Conservation (phyloP, 2,888 invertebrate species). For the Camponotus fellah region DNA sequence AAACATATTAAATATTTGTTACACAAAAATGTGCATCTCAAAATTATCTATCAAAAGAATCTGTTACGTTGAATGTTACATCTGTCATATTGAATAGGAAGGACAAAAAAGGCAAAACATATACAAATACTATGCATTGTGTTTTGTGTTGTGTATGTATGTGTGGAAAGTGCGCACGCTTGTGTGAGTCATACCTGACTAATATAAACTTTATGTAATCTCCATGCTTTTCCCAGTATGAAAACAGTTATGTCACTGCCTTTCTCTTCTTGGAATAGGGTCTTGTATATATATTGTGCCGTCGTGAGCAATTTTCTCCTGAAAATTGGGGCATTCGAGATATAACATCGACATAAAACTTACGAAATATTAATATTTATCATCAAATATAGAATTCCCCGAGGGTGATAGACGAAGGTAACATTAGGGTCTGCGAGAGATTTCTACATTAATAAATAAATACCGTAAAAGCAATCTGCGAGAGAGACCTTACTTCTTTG, state of each 20-base stretch:
- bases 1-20: not conserved
- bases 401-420: too few relatives aligned
- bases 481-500: conserved; percentile 87
- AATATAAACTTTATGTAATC: conserved; percentile 92
- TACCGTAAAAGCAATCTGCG: too few relatives aligned
- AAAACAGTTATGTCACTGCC: conserved; percentile 92
- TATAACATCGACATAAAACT: conserved; percentile 40
- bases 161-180: not conserved
- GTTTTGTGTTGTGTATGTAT: not conserved
- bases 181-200: conserved; percentile 87
- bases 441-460: not conserved
- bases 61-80: not conserved
- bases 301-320: conserved; percentile 91
- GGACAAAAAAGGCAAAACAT: not conserved
- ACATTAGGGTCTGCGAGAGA: too few relatives aligned
- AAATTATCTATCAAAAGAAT: conserved; percentile 1
- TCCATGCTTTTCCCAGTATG: conserved; percentile 91
- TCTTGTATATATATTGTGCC: conserved; percentile 92
- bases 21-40: not conserved
- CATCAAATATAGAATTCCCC: not conserved
- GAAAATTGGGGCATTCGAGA: conserved; percentile 41
- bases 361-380: conserved; percentile 26
- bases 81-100: not conserved
- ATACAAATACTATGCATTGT: not conserved
- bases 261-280: conserved; percentile 91